Conservation (phyloP, 2,797 vertebrate species). For the Pogoniulus pusillus region DNA sequence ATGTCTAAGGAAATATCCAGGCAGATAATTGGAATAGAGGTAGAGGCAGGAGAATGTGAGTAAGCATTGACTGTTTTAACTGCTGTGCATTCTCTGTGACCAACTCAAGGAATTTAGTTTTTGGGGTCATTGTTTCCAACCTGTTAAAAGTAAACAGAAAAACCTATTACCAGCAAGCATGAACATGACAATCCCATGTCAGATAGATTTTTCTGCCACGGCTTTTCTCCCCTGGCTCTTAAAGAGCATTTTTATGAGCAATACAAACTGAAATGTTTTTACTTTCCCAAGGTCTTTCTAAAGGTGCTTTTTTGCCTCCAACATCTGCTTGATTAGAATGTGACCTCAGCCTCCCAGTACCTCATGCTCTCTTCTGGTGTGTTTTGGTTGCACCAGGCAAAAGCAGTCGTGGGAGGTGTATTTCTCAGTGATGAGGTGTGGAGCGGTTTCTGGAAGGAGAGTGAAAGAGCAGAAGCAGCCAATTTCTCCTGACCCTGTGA, state of each 20-base stretch:
- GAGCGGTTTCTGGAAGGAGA: constrained; percentile 60
- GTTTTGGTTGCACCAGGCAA: constrained; percentile 45
- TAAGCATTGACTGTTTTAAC: background rate
- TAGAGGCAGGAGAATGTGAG: background rate
- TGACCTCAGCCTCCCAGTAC: constrained; percentile 52
- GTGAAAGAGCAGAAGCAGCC: constrained; percentile 67
- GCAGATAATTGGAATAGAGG: background rate
- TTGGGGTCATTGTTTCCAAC: background rate
- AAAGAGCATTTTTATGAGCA: background rate
- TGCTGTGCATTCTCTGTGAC: background rate
- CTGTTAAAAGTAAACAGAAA: background rate
- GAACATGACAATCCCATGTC: background rate
- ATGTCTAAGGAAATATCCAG: background rate
- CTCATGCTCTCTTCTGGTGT: constrained; percentile 29
- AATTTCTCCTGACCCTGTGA: constrained; percentile 62
- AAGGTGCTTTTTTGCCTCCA: background rate
- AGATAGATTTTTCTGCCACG: background rate
- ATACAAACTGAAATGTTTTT: background rate
- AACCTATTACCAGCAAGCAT: background rate
- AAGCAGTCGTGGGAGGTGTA: constrained; percentile 33
- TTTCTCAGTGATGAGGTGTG: constrained; percentile 71
- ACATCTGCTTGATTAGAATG: constrained; percentile 59
- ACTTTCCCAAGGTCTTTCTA: constrained; percentile 10
- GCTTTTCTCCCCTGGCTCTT: background rate
- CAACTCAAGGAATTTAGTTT: background rate